Conservation (phyloP, 1,140 invertebrate genomes). For the Cepaea nemoralis region DNA sequence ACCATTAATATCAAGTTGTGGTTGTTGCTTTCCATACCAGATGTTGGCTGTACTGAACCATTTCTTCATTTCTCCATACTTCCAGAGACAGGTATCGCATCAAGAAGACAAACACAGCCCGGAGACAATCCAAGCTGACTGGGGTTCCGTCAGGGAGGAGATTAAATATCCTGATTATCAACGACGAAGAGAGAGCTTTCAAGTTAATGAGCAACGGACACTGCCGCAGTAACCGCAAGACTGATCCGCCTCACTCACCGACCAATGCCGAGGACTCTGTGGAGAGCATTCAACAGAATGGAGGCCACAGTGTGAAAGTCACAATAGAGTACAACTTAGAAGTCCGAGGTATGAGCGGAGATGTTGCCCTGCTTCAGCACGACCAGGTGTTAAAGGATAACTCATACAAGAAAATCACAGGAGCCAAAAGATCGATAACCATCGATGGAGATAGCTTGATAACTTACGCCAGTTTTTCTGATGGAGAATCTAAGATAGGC, state of each 20-base stretch:
- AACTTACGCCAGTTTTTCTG: neutral
- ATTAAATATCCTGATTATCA: neutral
- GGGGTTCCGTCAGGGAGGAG: neutral
- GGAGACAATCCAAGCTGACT: neutral
- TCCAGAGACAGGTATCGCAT: neutral
- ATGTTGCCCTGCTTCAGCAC: neutral
- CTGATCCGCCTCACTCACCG: neutral
- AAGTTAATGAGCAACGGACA: neutral
- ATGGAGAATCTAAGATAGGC: neutral
- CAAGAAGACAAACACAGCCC: neutral
- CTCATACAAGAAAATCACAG: neutral
- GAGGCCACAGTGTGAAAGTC: neutral
- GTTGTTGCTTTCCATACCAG: too few relatives aligned
- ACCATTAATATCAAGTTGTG: too few relatives aligned
- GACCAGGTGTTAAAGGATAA: neutral
- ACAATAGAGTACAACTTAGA: neutral
- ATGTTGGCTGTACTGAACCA: too few relatives aligned
- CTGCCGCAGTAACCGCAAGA: neutral
- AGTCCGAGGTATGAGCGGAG: neutral
- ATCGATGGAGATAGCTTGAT: neutral
- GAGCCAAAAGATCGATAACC: neutral
- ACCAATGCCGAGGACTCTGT: neutral
- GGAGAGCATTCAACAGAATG: neutral
- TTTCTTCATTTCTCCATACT: neutral
- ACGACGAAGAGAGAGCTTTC: neutral